Evolutionary conservation across 2,113 vertebrate species (phyloP), one percentile per base, ranked within the genome.

Genomic region (Ochotona curzoniae): DNA sequence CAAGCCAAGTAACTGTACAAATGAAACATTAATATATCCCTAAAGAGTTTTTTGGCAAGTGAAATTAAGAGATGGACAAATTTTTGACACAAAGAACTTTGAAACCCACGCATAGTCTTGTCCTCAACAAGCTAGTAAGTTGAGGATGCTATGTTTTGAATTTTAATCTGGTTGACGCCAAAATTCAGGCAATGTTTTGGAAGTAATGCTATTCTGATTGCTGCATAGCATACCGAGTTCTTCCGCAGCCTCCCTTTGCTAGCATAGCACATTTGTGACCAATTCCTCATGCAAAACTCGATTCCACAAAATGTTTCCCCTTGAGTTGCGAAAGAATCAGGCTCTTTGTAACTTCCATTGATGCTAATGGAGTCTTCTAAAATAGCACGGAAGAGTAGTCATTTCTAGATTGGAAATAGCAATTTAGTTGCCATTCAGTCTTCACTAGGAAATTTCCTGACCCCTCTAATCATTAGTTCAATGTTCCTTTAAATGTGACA

Each of bases 391-490:
- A 93, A 82, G 64, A 86, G 61, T 23, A 67, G 67, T 82, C 49
- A 84, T 84, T 90, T 91, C 71, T 84, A 89, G 81, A 83, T 54
- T 63, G 51, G 71, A 96, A 95, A 91, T 20, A 90, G 74, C 64
- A 82, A 91, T 85, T 85, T 79, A 75, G 38, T 64, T 80, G 38
- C 87, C 91, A 32, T 87, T 95, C 78, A 60, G 8, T 89, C 81
- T 91, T 90, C 64, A 75, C 32, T 44, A 63, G 28, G n/a, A 47
- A 85, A 70, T 84, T 92, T 94, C 32, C 70, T 93, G 91, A 94
- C 60, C 81, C 20, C 60, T 95, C 74, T 89, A 88, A 94, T 94
- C 87, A 80, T 96, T 87, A 95, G 84, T 90, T 97, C 87, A 84
- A 93, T 93, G 93, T 89, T 79, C 47, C 94, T 95, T 90, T 96